A percentile compares a stretch with the other conserved stretches of the same genome.
phyloP scores from a whole-genome alignment of 2,888 invertebrate genomes.

The Polia nebulosa region DNA sequence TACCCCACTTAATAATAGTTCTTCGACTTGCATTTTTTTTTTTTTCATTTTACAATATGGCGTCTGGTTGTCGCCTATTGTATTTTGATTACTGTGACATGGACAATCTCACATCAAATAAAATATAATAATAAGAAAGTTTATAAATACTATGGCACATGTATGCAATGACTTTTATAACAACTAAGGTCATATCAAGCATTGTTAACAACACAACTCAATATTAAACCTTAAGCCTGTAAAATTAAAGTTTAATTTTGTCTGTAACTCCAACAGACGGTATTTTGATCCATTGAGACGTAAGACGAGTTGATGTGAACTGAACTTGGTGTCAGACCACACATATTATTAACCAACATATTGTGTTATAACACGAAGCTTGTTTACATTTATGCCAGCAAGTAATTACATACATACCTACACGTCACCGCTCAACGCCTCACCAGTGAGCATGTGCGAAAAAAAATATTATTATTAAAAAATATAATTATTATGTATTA shows the following conservation, averaged over 20 bases:
- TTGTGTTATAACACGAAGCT: neutral
- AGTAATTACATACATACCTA: neutral
- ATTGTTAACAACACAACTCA: slow-evolving; percentile 21
- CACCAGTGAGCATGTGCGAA: too few relatives aligned
- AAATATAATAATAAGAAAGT: slow-evolving; percentile 28
- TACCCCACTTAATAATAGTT: too few relatives aligned
- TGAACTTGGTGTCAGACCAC: slow-evolving; percentile 10
- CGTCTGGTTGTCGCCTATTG: too few relatives aligned
- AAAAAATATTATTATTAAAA: too few relatives aligned
- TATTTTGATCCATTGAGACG: slow-evolving; percentile 34
- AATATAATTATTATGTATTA: too few relatives aligned
- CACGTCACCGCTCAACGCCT: too few relatives aligned
- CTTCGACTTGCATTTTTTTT: too few relatives aligned
- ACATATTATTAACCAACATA: slow-evolving; percentile 33
- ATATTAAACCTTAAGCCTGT: neutral
- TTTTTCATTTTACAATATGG: slow-evolving; percentile 15
- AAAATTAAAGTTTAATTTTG: neutral
- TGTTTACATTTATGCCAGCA: neutral
- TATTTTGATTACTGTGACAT: neutral
- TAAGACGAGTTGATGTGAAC: slow-evolving; percentile 38
- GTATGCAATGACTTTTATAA: slow-evolving; percentile 26
- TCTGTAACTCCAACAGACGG: neutral
- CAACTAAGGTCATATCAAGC: slow-evolving; percentile 35
- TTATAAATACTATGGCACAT: slow-evolving; percentile 55
- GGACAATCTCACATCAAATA: slow-evolving; percentile 3